Conservation (phyloP, 2,797 vertebrate genomes). For the Malacoctenus gilli region DNA sequence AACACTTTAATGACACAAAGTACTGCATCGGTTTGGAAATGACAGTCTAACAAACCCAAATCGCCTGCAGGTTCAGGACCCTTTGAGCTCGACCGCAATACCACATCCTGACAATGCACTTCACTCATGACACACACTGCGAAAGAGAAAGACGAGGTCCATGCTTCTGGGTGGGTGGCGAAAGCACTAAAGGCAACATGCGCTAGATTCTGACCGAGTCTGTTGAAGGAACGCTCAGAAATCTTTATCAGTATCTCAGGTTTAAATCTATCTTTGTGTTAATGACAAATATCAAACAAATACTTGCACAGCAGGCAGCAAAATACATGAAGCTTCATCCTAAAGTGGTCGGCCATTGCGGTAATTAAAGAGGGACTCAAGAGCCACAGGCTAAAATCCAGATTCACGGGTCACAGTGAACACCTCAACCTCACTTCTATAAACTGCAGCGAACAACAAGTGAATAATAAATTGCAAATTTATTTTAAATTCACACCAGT, state of each 20-base stretch:
- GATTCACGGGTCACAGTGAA: constrained; percentile 4
- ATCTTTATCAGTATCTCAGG: constrained; percentile 26
- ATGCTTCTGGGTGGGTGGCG: not conserved
- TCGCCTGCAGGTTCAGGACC: too few relatives aligned
- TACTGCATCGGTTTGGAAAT: constrained; percentile 35
- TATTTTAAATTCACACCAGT: too few relatives aligned
- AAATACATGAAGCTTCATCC: not conserved
- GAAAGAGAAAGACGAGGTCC: constrained; percentile 8
- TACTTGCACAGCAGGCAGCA: constrained; percentile 15
- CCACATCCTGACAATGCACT: constrained; percentile 52
- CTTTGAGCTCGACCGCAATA: constrained; percentile 45
- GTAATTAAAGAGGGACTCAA: not conserved
- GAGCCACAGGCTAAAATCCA: not conserved
- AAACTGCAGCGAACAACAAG: too few relatives aligned
- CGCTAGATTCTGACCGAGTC: constrained; percentile 7
- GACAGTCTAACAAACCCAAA: constrained; percentile 4
- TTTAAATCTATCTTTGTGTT: constrained; percentile 44
- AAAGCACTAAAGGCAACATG: constrained; percentile 16
- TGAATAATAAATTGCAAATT: too few relatives aligned
- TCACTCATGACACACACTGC: constrained; percentile 20
- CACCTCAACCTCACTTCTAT: too few relatives aligned
- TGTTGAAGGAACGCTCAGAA: constrained; percentile 34
- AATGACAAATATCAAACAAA: constrained; percentile 37
- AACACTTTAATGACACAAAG: too few relatives aligned
- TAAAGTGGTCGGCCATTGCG: not conserved